phyloP scores from a whole-genome alignment of 1,140 invertebrate genomes.

The Trichonephila clavata region DNA sequence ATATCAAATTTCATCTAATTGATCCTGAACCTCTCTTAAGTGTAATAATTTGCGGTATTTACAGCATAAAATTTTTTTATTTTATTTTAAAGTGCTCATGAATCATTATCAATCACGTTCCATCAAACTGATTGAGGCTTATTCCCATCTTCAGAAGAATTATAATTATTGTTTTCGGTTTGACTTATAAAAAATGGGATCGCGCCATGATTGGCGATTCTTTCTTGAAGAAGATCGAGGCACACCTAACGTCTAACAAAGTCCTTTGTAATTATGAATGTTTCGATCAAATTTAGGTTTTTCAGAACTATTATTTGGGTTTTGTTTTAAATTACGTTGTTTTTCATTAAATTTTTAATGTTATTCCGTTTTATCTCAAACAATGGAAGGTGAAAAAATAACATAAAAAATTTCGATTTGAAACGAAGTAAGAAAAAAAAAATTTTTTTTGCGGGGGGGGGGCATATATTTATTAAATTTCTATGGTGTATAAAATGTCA shows the following conservation, averaged over 20 bases:
- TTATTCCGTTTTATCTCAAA: background rate
- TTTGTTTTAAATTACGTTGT: background rate
- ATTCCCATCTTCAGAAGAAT: conserved; percentile 3
- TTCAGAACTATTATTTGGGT: background rate
- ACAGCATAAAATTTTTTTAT: background rate
- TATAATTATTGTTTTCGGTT: conserved; percentile 24
- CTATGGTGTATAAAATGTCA: too few relatives aligned
- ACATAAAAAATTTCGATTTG: too few relatives aligned
- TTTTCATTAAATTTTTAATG: background rate
- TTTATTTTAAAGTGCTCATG: background rate
- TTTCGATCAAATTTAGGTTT: background rate
- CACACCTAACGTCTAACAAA: background rate
- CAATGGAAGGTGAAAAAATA: too few relatives aligned
- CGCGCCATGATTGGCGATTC: background rate
- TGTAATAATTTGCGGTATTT: background rate
- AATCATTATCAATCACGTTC: conserved; percentile 10
- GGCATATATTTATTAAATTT: too few relatives aligned
- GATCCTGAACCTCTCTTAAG: background rate
- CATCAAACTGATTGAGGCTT: background rate
- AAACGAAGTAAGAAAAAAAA: too few relatives aligned
- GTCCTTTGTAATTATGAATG: background rate
- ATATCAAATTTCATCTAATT: background rate
- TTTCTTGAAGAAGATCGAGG: background rate
- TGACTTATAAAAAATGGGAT: background rate
- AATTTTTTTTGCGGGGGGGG: too few relatives aligned